Conservation (phyloP, 92 coral and sea anemone species). For the Meandrina meandrites region DNA sequence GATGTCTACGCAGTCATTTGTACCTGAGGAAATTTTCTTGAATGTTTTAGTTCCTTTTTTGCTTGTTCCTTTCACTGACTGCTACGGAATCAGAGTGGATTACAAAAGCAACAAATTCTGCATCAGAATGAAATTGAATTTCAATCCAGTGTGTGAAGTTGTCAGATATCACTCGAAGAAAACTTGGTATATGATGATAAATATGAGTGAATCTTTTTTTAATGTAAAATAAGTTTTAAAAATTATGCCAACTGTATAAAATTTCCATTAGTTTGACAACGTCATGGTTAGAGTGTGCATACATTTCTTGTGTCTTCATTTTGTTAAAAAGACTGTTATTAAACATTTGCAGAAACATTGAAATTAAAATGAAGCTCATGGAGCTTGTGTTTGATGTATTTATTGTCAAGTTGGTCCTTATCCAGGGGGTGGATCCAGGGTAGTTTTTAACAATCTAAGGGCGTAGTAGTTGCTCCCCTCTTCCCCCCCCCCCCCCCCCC, state of each 20-base stretch:
- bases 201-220: conserved; percentile 39
- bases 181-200: conserved; percentile 15
- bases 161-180: not conserved
- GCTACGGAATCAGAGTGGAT: not conserved
- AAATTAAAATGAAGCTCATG: not conserved
- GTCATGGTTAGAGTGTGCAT: conserved; percentile 33
- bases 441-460: too few relatives aligned
- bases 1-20: conserved; percentile 19
- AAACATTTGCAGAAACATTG: conserved; percentile 42
- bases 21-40: not conserved
- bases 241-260: conserved; percentile 25
- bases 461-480: too few relatives aligned
- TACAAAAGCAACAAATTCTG: not conserved
- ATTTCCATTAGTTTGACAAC: conserved; percentile 10
- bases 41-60: not conserved
- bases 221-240: conserved; percentile 40
- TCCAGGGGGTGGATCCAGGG: too few relatives aligned
- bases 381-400: not conserved
- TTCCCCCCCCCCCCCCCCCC: too few relatives aligned
- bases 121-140: not conserved
- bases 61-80: not conserved
- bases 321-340: conserved; percentile 38
- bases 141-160: not conserved
- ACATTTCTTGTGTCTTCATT: conserved; percentile 40
- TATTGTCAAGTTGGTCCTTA: not conserved